Evolutionary conservation across 1,140 invertebrate genomes (phyloP).

Genomic region (Aphidius gifuensis): DNA sequence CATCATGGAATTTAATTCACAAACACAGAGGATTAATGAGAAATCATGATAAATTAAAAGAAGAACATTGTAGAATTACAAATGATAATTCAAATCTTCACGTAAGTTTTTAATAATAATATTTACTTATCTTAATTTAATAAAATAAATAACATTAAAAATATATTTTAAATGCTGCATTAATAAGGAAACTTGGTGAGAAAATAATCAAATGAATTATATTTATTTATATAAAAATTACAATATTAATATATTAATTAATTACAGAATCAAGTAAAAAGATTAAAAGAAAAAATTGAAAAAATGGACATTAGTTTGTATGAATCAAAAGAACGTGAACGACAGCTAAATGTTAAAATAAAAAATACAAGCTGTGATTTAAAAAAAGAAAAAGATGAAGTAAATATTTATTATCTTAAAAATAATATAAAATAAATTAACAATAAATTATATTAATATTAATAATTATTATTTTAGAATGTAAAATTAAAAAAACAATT

Average conservation of each 20-base stretch:
- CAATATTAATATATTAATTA: not conserved
- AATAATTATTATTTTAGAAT: constrained; percentile 22
- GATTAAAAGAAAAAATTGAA: constrained; percentile 31
- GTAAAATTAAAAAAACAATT: constrained; percentile 35
- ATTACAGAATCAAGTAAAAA: constrained; percentile 33
- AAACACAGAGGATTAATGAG: constrained; percentile 32
- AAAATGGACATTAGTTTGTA: constrained; percentile 28
- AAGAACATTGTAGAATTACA: constrained; percentile 25
- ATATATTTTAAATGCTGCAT: not conserved
- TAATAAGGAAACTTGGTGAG: too few relatives aligned
- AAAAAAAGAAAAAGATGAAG: constrained; percentile 35
- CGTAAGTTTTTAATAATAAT: constrained; percentile 27
- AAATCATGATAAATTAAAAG: constrained; percentile 27
- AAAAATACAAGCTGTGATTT: constrained; percentile 26
- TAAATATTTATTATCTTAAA: constrained; percentile 10
- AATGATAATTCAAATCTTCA: constrained; percentile 34
- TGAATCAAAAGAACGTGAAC: constrained; percentile 31
- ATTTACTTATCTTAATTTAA: not conserved
- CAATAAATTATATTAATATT: not conserved
- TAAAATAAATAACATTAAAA: not conserved
- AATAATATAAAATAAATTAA: not conserved
- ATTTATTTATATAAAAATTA: constrained; percentile 5
- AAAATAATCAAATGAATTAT: not conserved
- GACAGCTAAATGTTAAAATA: constrained; percentile 31
- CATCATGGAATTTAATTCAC: constrained; percentile 30